A percentile compares a stretch with the other conserved stretches of the same genome.
These are phyloP conservation scores for Erpetoichthys calabaricus DNA, from an alignment of 2,797 vertebrate species.

Conservation along the genomic window DNA sequence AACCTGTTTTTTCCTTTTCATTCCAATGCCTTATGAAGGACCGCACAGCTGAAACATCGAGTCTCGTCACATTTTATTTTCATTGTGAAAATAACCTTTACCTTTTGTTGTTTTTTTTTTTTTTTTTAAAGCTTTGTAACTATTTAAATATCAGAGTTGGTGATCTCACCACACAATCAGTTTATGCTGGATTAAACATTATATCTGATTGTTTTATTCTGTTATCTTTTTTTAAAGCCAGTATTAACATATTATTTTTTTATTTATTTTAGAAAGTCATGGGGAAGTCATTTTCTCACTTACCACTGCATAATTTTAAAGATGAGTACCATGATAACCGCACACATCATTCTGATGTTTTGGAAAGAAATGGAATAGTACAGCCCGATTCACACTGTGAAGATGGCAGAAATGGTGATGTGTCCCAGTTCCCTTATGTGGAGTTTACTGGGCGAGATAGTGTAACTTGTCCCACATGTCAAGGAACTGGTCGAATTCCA, in stretches of 20 bases:
- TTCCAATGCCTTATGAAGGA: no score
- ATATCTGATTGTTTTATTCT: no score
- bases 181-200: no score
- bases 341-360: conserved; percentile 39
- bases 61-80: no score
- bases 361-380: conserved; percentile 38
- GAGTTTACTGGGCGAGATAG: conserved; percentile 92
- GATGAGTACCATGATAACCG: conserved; percentile 53
- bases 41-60: no score
- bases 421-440: conserved; percentile 89
- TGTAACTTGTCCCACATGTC: conserved; percentile 89
- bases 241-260: conserved; percentile 3
- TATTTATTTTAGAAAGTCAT: conserved; percentile 37
- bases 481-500: conserved; percentile 90
- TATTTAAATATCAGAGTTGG: no score
- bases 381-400: conserved; percentile 38
- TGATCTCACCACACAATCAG: no score
- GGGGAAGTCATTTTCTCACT: conserved; percentile 77
- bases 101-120: no score
- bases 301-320: conserved; percentile 54
- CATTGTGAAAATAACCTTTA: no score
- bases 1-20: no score
- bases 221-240: no score
- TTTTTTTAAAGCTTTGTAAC: no score
- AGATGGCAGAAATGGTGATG: conserved; percentile 60